Base-by-base conservation (phyloP, 1,140 invertebrate genomes). In the Drosophila aff. region DNA sequence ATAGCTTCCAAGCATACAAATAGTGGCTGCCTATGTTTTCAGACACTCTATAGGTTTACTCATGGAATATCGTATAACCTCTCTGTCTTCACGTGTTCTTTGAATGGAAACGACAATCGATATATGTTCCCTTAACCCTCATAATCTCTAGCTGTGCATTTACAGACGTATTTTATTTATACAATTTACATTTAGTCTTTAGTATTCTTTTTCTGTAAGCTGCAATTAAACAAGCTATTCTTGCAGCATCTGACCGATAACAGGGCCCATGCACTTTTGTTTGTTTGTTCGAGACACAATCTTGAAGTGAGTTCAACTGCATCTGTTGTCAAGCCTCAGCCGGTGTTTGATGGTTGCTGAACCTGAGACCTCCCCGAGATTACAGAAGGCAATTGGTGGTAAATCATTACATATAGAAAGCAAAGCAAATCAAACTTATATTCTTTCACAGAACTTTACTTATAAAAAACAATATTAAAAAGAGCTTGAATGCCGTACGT, bases 211-310 rank as follows among this genome's bases (percentile, higher is more conserved):
- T 43, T 55, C 18, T 62, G 41, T 62, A 47, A 66, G 31, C 18
- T 59, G 57, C 66, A 61, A 16, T 69, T 36, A 76, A 76, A 66
- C 68, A 79, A 67, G 62, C 64, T 63, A 74, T 77, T 53, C 57
- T 23, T 41, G 31, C 69, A 59, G 41, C 64, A 66, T 31, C 69
- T 83, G 76, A 83, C 81, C 72, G 81, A 83, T 83, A 84, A 76
- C 62, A 76, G 15, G 31, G 23, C 60, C 21, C 33, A 26, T 77
- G 36, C 74, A 77, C 69, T 79, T 82, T 78, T 79, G 58, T 50
- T 62, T 77, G 65, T 68, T 77, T 73, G 68, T 57, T 62, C 62
- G 76, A 33, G 59, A 16, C 16, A 16, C 38, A 65, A 69, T 69
- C 66, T 21, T 23, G 16, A 36, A 13, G 21, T 3, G 33, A 64